Base-by-base conservation (phyloP, 2,888 invertebrate genomes). In the Watsonalla cultraria region DNA sequence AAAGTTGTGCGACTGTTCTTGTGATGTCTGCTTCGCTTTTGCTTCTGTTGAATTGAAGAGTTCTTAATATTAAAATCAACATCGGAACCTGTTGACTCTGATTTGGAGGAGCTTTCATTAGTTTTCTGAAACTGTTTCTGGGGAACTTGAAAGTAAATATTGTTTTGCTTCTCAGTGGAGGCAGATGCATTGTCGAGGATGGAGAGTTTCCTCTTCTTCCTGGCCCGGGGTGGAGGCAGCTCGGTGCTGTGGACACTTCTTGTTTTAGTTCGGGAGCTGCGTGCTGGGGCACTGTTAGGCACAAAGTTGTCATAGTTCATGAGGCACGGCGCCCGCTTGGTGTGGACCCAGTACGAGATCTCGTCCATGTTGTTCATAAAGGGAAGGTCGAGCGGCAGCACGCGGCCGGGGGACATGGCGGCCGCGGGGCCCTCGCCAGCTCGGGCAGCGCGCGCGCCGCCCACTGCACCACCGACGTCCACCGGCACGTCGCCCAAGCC, bases 311-410 rank as follows among this genome's bases (percentile, higher is more conserved):
- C 86, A 76, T 84, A 86, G 65, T 80, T 81, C 65, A 82, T 80
- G 45, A 90, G 84, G 76, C 90, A 91, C 0, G 91, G 91, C 11
- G 91, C 86, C 68, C 86, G 75, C 60, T 86, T 86, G 0, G 91
- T 90, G 62, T 80, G 77, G 37, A 91, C 78, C 91, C 91, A 91
- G 62, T 81, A 90, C 0, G 83, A 72, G 73, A 91, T 90, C 68
- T 90, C 90, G 60, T 90, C 90, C 86, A 90, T 89, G 60, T 77
- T 81, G 78, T 65, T 87, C 80, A 87, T 86, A 86, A 86, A 84
- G 84, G 84, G 84, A 82, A 48, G 8, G 61, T 68, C 61, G 47
- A 57, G 13, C 55, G 53, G 59, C n/a, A 45, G 47, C 51, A 50
- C 48, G 50, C 54, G 54, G 49, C 11, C 9, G 49, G 49, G 13